A percentile compares a stretch with the other conserved stretches of the same genome.
These are phyloP conservation scores for Antheraea assamensis DNA, from an alignment of 2,888 invertebrate species.

Conservation along the genomic window DNA sequence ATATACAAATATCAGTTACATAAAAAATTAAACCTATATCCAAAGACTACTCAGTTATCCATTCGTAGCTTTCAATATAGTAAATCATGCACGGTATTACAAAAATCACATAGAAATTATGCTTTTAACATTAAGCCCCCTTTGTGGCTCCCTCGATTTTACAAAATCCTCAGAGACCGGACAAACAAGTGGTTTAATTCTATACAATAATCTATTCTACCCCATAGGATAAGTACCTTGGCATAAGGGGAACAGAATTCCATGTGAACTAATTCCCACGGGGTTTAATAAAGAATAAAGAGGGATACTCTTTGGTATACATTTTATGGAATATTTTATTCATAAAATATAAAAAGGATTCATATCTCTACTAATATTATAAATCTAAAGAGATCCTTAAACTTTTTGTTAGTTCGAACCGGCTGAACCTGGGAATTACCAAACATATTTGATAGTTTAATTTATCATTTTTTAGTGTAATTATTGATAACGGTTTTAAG, in stretches of 20 bases:
- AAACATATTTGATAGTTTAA: too few species aligned
- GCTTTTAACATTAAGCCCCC: neutral
- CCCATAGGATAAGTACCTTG: conserved; percentile 1
- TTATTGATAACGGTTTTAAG: too few species aligned
- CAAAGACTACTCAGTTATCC: too few species aligned
- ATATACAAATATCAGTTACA: neutral
- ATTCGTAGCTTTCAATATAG: neutral
- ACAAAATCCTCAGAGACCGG: conserved; percentile 20
- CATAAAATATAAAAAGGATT: neutral
- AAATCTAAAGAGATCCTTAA: neutral
- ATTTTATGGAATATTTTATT: neutral
- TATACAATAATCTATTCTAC: conserved; percentile 4
- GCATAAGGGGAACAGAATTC: conserved; percentile 3
- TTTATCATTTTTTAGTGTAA: too few species aligned
- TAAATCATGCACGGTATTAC: neutral
- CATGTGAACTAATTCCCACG: conserved; percentile 11
- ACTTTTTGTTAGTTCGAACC: too few species aligned
- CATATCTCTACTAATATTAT: neutral
- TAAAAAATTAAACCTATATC: neutral
- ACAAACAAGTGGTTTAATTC: conserved; percentile 13
- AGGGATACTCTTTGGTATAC: neutral
- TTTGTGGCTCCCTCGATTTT: conserved; percentile 12
- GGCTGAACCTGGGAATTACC: too few species aligned
- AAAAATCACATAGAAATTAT: neutral
- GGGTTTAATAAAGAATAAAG: neutral